phyloP scores from a whole-genome alignment of 2,113 vertebrate species.

The Saccopteryx bilineata region DNA sequence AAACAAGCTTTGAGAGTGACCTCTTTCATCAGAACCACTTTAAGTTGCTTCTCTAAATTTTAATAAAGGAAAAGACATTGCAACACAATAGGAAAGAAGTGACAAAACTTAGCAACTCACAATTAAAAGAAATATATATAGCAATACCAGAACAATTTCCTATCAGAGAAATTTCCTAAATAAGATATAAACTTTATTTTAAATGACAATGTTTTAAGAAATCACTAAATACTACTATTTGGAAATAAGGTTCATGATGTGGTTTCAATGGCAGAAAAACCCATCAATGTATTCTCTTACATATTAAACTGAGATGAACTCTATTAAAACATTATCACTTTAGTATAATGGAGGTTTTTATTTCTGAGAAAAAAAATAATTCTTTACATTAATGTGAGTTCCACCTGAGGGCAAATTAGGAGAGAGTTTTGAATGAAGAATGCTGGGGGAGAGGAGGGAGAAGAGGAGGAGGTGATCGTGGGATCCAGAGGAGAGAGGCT shows the following conservation, averaged over 20 bases:
- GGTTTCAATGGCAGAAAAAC: neutral
- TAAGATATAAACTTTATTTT: constrained; percentile 40
- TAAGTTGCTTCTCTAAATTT: constrained; percentile 48
- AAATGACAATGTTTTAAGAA: constrained; percentile 40
- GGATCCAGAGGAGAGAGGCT: neutral
- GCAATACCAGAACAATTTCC: constrained; percentile 7
- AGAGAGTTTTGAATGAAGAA: neutral
- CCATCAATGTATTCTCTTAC: neutral
- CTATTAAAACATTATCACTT: constrained; percentile 41
- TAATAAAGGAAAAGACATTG: neutral
- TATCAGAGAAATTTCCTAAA: constrained; percentile 1
- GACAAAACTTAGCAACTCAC: constrained; percentile 6
- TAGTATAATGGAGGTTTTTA: constrained; percentile 24
- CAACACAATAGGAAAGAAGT: neutral
- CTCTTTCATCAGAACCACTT: constrained; percentile 14
- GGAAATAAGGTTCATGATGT: constrained; percentile 14
- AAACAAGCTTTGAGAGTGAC: constrained; percentile 19
- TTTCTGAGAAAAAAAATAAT: constrained; percentile 42
- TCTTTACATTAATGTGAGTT: constrained; percentile 39
- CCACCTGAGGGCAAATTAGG: neutral
- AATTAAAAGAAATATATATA: neutral
- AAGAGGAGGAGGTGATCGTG: neutral
- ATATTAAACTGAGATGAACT: constrained; percentile 45
- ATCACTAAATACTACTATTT: constrained; percentile 50
- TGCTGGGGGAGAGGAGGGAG: neutral